Evolutionary conservation across 2,888 invertebrate species (phyloP).

Genomic region (Penaeus monodon): DNA sequence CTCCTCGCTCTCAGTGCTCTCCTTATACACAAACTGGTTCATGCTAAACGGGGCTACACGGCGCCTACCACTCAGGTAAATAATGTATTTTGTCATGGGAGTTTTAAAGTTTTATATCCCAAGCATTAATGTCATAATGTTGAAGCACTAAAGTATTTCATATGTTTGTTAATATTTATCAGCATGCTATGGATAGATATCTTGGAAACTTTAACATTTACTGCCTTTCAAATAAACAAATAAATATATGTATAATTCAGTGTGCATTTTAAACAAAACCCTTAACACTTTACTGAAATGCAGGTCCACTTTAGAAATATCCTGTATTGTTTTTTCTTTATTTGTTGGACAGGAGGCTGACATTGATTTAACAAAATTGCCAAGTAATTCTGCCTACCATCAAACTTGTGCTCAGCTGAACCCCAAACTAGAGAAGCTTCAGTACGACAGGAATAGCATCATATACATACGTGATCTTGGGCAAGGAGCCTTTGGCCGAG

Average conservation of each 20-base stretch:
- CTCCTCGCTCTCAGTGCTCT: slow-evolving; percentile 82
- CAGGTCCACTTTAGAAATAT: neutral
- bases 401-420: slow-evolving; percentile 87
- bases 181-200: no score
- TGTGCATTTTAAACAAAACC: no score
- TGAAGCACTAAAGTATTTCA: no score
- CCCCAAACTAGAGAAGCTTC: slow-evolving; percentile 91
- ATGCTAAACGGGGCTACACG: slow-evolving; percentile 78
- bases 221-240: no score
- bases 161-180: no score
- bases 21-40: slow-evolving; percentile 74
- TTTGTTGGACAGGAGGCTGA: slow-evolving; percentile 77
- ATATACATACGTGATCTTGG: slow-evolving; percentile 94
- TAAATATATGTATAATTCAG: no score
- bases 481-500: slow-evolving; percentile 95
- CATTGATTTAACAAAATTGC: slow-evolving; percentile 89
- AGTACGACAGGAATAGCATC: slow-evolving; percentile 95
- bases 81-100: no score
- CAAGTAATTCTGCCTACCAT: slow-evolving; percentile 89
- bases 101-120: no score
- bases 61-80: slow-evolving; percentile 76
- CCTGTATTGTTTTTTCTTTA: neutral
- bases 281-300: no score
- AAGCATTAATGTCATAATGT: no score
- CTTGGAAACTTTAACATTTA: no score